Percentiles rank a stretch among this genome's conserved stretches.
phyloP scores from a whole-genome alignment of 1,140 invertebrate species.

The Druon quercuslanigerum region DNA sequence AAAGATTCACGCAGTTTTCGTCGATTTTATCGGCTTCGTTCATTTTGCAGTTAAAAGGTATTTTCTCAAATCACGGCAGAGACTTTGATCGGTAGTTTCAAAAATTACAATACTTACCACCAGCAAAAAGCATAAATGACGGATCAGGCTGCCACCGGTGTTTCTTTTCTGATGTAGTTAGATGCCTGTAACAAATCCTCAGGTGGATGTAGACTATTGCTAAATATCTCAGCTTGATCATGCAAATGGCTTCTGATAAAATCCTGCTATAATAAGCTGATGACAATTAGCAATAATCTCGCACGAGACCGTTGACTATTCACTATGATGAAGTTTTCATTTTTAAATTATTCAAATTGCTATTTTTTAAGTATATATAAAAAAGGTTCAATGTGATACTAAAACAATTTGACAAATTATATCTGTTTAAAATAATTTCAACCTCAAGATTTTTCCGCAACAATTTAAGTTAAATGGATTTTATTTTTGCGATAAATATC shows the following conservation, averaged over 20 bases:
- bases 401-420: too few species aligned
- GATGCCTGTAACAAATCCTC: conserved; percentile 84
- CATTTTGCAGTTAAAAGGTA: too few species aligned
- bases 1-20: too few species aligned
- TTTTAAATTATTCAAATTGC: conserved; percentile 34
- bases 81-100: conserved; percentile 33
- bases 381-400: background rate
- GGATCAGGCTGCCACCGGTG: conserved; percentile 70
- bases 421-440: too few species aligned
- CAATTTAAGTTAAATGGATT: too few species aligned
- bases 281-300: conserved; percentile 72
- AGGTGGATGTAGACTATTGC: conserved; percentile 77
- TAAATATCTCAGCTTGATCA: conserved; percentile 69
- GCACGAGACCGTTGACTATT: conserved; percentile 62
- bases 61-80: too few species aligned
- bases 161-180: conserved; percentile 70
- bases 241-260: conserved; percentile 46
- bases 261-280: conserved; percentile 58
- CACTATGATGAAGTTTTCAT: conserved; percentile 38
- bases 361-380: conserved; percentile 28
- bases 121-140: conserved; percentile 65
- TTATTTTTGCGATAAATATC: background rate
- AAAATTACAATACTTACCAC: conserved; percentile 71
- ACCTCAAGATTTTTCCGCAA: too few species aligned
- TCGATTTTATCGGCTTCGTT: too few species aligned